A percentile compares a stretch with the other conserved stretches of the same genome.
phyloP scores from a whole-genome alignment of 2,113 vertebrate genomes.

The Entomyzon cyanotis region DNA sequence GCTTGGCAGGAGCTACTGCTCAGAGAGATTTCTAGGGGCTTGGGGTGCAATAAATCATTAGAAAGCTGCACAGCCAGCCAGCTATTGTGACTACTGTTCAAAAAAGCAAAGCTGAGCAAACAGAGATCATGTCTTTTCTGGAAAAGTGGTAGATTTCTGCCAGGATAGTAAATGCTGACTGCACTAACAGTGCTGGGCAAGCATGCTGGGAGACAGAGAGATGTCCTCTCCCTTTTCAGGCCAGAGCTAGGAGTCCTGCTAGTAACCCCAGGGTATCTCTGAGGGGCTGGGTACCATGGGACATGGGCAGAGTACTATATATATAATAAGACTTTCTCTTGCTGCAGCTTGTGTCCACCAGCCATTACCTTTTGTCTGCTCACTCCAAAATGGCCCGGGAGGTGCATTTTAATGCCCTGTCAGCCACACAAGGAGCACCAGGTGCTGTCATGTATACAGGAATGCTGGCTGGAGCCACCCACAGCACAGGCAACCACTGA shows the following conservation, averaged over 20 bases:
- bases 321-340: background rate
- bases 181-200: background rate
- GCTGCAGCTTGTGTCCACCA: background rate
- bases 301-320: background rate
- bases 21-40: background rate
- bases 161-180: background rate
- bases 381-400: background rate
- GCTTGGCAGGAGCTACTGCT: background rate
- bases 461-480: background rate
- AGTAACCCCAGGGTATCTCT: background rate
- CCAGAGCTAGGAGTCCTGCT: background rate
- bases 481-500: rapidly evolving
- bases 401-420: background rate
- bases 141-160: background rate
- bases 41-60: background rate
- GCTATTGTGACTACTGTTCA: background rate
- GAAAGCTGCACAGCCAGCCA: background rate
- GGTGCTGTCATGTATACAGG: background rate
- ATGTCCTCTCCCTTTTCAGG: background rate
- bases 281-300: background rate
- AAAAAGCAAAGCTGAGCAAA: conserved; percentile 14
- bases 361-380: background rate
- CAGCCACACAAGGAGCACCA: background rate
- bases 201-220: background rate
- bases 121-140: background rate